Percentiles rank a stretch among this genome's conserved stretches.
Evolutionary conservation across 2,797 vertebrate genomes (phyloP).

Genomic region (Mionectes olivaceus): DNA sequence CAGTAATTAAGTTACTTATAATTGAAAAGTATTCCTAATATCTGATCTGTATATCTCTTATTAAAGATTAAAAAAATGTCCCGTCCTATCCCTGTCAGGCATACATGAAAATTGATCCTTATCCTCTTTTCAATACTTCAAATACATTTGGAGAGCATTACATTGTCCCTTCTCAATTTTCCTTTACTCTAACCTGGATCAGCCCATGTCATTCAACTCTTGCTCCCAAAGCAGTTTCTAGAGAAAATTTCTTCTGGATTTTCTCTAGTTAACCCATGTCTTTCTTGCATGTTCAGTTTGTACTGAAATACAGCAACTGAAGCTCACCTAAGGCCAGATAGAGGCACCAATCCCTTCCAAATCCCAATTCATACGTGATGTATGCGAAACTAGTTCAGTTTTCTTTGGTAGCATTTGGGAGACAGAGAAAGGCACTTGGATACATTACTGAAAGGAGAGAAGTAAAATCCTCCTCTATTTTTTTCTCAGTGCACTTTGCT

Average conservation of each 20-base stretch:
- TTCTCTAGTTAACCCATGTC: not conserved
- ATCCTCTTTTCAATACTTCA: not conserved
- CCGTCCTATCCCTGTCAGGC: not conserved
- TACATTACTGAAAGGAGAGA: not conserved
- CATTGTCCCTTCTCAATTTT: not conserved
- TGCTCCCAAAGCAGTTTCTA: not conserved
- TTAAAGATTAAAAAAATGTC: not conserved
- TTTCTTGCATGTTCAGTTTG: not conserved
- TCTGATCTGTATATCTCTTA: not conserved
- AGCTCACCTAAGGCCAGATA: not conserved
- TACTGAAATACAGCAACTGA: not conserved
- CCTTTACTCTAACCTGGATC: not conserved
- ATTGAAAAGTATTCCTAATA: not conserved
- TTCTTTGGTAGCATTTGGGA: not conserved
- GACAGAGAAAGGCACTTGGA: not conserved
- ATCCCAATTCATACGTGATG: not conserved
- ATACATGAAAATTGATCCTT: not conserved
- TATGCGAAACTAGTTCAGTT: not conserved
- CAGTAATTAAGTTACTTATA: not conserved
- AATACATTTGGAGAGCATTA: not conserved
- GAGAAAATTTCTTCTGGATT: not conserved
- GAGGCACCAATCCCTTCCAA: not conserved
- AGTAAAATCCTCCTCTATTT: not conserved
- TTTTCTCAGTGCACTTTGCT: not conserved
- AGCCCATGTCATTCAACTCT: not conserved